Evolutionary conservation across 2,113 vertebrate genomes (phyloP).

Genomic region (Athene cunicularia): DNA sequence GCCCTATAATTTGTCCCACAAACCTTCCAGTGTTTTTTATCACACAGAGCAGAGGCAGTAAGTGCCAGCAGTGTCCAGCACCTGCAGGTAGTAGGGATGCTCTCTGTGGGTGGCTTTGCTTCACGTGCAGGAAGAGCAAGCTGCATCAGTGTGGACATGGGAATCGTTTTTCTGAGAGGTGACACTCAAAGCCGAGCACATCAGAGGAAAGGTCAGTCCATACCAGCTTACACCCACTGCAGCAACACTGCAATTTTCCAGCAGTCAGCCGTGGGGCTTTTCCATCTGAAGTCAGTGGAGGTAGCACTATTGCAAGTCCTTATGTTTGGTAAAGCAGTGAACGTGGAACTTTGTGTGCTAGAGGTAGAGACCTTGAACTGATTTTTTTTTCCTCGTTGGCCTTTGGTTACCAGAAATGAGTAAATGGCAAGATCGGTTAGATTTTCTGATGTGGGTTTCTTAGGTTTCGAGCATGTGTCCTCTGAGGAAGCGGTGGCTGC

Average conservation of each 20-base stretch:
- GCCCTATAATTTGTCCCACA: background rate
- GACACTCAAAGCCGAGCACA: background rate
- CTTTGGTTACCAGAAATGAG: background rate
- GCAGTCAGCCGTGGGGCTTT: background rate
- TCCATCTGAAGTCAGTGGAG: background rate
- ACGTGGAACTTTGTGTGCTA: background rate
- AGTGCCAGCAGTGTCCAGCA: background rate
- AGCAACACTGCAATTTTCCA: background rate
- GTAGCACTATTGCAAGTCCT: background rate
- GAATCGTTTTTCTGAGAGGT: rapidly evolving
- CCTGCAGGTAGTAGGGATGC: background rate
- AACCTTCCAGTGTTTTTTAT: background rate
- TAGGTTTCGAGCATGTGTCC: background rate
- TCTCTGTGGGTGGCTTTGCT: background rate
- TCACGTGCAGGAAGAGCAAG: rapidly evolving
- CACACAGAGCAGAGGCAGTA: background rate
- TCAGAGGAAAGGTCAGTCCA: background rate
- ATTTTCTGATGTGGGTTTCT: background rate
- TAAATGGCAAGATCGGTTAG: background rate
- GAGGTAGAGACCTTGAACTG: background rate
- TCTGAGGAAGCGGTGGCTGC: background rate
- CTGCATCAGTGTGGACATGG: rapidly evolving
- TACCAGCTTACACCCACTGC: background rate
- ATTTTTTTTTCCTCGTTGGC: background rate
- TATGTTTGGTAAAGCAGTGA: background rate